A percentile compares a stretch with the other conserved stretches of the same genome.
Evolutionary conservation across 2,888 invertebrate genomes (phyloP).

Genomic region (Spicauda simplicius): DNA sequence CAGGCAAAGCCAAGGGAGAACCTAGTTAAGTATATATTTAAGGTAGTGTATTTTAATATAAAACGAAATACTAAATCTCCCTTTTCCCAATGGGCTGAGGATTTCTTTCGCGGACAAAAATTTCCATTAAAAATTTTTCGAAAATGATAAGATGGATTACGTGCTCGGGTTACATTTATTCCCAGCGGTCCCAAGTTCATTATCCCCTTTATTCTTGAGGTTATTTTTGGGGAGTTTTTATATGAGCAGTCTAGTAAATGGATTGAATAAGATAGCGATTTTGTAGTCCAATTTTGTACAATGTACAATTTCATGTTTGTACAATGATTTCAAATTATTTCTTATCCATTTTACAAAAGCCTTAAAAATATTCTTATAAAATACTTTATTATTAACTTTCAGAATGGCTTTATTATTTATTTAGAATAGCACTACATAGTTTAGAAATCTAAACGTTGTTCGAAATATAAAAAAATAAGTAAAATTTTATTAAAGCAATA

Average conservation of each 20-base stretch:
- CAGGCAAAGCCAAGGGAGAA: too few relatives aligned
- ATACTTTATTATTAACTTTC: too few relatives aligned
- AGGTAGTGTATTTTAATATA: neutral
- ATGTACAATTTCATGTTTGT: neutral
- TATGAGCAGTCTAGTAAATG: conserved; percentile 24
- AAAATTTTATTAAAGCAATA: too few relatives aligned
- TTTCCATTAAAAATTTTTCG: conserved; percentile 75
- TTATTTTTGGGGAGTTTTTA: conserved; percentile 45
- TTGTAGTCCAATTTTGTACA: conserved; percentile 10
- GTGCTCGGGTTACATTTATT: conserved; percentile 69
- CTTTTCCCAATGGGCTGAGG: conserved; percentile 56
- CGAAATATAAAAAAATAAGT: too few relatives aligned
- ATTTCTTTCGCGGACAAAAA: conserved; percentile 69
- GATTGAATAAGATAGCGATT: conserved; percentile 6
- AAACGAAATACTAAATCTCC: conserved; percentile 23
- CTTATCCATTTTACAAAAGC: too few relatives aligned
- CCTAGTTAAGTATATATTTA: too few relatives aligned
- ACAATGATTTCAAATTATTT: neutral
- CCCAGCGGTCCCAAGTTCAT: conserved; percentile 65
- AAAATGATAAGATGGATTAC: conserved; percentile 82
- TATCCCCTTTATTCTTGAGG: conserved; percentile 63
- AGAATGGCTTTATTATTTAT: too few relatives aligned
- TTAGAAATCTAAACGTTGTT: too few relatives aligned
- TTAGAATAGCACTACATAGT: too few relatives aligned
- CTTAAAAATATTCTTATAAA: neutral